Evolutionary conservation across 1,140 invertebrate genomes (phyloP).

Genomic region (Platorchestia sp.): DNA sequence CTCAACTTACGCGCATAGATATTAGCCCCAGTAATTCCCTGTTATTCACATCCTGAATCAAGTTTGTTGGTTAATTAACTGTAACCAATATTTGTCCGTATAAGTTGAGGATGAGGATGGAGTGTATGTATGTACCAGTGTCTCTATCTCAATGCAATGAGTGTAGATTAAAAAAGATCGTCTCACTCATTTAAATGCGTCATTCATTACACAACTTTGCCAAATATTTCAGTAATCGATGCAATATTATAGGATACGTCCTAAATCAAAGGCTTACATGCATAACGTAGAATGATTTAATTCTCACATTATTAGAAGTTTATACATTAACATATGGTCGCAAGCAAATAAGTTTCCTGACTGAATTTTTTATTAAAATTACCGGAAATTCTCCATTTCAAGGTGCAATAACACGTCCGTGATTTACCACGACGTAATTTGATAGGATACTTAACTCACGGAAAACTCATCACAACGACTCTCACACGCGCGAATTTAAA

Average conservation of each 20-base stretch:
- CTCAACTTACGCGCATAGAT: no score
- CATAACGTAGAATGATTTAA: background rate
- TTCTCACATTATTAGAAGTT: background rate
- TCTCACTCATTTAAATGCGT: background rate
- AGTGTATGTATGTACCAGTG: background rate
- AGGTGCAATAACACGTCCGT: background rate
- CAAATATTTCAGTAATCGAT: background rate
- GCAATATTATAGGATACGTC: background rate
- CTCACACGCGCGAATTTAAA: no score
- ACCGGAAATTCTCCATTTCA: background rate
- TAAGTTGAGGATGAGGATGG: no score
- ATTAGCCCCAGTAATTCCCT: no score
- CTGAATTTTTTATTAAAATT: background rate
- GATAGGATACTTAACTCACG: background rate
- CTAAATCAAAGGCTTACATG: background rate
- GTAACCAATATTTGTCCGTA: no score
- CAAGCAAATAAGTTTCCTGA: background rate
- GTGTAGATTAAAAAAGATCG: background rate
- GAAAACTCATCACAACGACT: background rate
- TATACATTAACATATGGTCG: background rate
- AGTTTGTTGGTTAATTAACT: no score
- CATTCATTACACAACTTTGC: no score
- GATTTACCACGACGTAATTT: background rate
- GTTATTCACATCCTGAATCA: no score
- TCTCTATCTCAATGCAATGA: background rate